Conservation (phyloP, 2,113 vertebrate genomes). For the Phrynosoma platyrhinos region DNA sequence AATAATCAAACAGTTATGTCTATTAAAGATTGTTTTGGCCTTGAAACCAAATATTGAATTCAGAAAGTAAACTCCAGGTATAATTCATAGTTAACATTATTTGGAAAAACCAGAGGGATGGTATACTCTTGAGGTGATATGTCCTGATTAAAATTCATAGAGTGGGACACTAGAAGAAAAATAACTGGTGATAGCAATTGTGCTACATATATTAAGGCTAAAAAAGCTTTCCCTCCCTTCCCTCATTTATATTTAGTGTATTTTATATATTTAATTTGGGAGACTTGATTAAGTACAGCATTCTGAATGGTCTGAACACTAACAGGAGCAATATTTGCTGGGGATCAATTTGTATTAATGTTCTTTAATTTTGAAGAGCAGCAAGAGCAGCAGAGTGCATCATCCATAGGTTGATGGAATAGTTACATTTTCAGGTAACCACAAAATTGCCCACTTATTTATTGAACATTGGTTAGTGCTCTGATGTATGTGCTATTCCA, state of each 20-base stretch:
- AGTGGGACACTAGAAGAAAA: not conserved
- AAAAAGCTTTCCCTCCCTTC: not conserved
- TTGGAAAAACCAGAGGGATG: not conserved
- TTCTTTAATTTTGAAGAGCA: not conserved
- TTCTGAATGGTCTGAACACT: not conserved
- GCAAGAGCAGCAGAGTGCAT: not conserved
- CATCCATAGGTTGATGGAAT: not conserved
- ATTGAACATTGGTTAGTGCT: not conserved
- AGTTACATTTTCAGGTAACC: not conserved
- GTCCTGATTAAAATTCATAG: constrained; percentile 19
- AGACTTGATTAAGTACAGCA: not conserved
- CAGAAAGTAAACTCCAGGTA: constrained; percentile 15
- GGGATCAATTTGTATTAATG: not conserved
- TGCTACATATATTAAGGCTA: not conserved
- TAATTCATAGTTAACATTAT: constrained; percentile 15
- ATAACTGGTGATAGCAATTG: not conserved
- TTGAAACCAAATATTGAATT: constrained; percentile 27
- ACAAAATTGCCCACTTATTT: not conserved
- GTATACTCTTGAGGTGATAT: not conserved
- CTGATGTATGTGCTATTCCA: not conserved
- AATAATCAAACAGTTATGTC: constrained; percentile 36
- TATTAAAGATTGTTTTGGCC: constrained; percentile 38
- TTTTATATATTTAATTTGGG: not conserved
- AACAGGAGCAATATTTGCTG: constrained; percentile 10
- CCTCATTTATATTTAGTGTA: not conserved